Conservation (phyloP, 2,113 vertebrate genomes). For the Pica pica region DNA sequence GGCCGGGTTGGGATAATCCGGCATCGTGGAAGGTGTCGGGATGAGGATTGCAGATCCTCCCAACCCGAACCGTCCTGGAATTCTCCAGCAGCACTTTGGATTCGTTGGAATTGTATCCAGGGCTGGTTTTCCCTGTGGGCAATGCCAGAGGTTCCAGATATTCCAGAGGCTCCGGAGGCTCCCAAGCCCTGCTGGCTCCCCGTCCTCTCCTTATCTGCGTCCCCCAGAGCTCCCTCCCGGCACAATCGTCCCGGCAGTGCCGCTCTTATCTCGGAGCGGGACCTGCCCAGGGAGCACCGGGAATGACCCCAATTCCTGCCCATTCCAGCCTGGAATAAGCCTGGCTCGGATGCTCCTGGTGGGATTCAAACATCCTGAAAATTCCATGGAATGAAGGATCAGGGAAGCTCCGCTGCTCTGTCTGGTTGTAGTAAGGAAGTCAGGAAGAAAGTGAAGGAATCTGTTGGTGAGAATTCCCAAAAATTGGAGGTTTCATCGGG, state of each 20-base stretch:
- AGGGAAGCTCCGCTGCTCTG: background rate
- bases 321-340: background rate
- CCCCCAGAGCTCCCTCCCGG: background rate
- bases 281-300: background rate
- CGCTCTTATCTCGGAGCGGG: background rate
- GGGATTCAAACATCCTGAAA: background rate
- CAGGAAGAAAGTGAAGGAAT: too few relatives aligned
- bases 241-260: too few relatives aligned
- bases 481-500: background rate
- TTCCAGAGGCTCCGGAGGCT: background rate
- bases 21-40: background rate
- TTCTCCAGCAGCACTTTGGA: background rate
- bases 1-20: background rate
- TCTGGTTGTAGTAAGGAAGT: accelerated
- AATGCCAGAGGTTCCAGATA: background rate
- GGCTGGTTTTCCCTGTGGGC: background rate
- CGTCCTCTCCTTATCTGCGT: background rate
- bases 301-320: background rate
- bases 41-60: background rate
- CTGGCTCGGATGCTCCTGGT: background rate
- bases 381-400: accelerated
- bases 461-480: background rate
- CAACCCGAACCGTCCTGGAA: background rate
- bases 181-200: too few relatives aligned
- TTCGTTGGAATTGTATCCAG: background rate